Conservation (phyloP, 92 coral and sea anemone species). For the Porites evermanni region DNA sequence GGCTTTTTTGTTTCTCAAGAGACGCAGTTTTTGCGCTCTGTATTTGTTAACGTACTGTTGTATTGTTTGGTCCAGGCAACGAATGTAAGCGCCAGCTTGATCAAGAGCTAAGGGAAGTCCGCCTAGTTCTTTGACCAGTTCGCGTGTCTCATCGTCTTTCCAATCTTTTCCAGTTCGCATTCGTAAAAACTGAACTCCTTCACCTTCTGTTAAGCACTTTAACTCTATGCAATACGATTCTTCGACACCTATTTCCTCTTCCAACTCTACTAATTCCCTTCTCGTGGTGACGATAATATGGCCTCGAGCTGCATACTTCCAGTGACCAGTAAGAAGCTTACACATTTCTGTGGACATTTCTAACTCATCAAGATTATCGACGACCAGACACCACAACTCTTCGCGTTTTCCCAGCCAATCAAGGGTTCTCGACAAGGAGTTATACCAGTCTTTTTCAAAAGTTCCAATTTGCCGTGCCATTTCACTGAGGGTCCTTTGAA, state of each 20-base stretch:
- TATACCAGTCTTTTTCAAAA: conserved; percentile 52
- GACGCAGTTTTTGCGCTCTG: conserved; percentile 51
- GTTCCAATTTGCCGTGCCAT: conserved; percentile 80
- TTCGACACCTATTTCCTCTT: conserved; percentile 67
- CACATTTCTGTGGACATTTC: conserved; percentile 71
- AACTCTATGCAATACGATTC: conserved; percentile 61
- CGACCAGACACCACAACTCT: conserved; percentile 72
- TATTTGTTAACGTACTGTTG: conserved; percentile 60
- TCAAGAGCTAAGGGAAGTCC: conserved; percentile 88
- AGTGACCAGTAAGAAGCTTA: conserved; percentile 72
- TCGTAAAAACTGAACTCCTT: conserved; percentile 67
- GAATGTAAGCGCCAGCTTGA: conserved; percentile 89
- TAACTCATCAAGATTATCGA: conserved; percentile 82
- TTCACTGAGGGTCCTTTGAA: conserved; percentile 72
- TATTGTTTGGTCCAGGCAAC: conserved; percentile 40
- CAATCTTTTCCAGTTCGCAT: conserved; percentile 40
- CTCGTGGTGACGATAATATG: conserved; percentile 83
- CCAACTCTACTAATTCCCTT: conserved; percentile 62
- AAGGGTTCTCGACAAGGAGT: conserved; percentile 69
- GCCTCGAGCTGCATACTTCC: conserved; percentile 75
- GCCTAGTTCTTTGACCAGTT: conserved; percentile 77
- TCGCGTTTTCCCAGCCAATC: conserved; percentile 51
- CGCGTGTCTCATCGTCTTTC: conserved; percentile 21
- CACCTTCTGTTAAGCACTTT: conserved; percentile 55
- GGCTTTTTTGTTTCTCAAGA: conserved; percentile 67